A percentile compares a stretch with the other conserved stretches of the same genome.
Conservation (phyloP, 2,888 invertebrate genomes). For the Thecocarcelia acutangulata region DNA sequence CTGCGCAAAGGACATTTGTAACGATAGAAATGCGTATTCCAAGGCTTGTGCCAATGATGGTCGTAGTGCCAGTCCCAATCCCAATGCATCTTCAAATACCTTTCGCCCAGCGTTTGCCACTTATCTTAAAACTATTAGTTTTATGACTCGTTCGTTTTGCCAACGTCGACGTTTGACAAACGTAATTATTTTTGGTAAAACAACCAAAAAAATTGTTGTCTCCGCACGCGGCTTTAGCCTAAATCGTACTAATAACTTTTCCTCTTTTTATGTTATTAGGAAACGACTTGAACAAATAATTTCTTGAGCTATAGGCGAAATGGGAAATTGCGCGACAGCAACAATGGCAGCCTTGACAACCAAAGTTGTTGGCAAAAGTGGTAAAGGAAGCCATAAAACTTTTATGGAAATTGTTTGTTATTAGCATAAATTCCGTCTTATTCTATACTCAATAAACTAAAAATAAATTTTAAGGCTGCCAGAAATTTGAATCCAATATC, state of each 20-base stretch:
- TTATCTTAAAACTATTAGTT: conserved; percentile 24
- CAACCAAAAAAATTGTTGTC: conserved; percentile 79
- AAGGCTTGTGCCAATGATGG: conserved; percentile 73
- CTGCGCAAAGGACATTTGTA: conserved; percentile 72
- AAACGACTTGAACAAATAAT: conserved; percentile 32
- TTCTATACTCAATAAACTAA: conserved; percentile 40
- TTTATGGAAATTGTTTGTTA: conserved; percentile 44
- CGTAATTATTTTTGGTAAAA: conserved; percentile 75
- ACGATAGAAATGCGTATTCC: conserved; percentile 71
- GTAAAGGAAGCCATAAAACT: not conserved
- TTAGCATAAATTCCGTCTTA: conserved; percentile 49
- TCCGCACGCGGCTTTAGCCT: conserved; percentile 73
- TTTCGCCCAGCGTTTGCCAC: not conserved
- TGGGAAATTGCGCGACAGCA: conserved; percentile 37
- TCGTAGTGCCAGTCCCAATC: conserved; percentile 72
- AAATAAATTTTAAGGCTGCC: conserved; percentile 28
- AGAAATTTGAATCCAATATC: not conserved
- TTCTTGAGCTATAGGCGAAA: not conserved
- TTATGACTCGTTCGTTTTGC: conserved; percentile 64
- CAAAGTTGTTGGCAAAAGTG: conserved; percentile 44
- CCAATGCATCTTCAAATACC: conserved; percentile 65
- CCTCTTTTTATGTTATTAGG: conserved; percentile 29
- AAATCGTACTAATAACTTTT: conserved; percentile 73
- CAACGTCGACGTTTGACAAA: conserved; percentile 74
- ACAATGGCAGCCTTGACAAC: conserved; percentile 68